Evolutionary conservation across 2,797 vertebrate genomes (phyloP).

Genomic region (Sciurus vulgaris): DNA sequence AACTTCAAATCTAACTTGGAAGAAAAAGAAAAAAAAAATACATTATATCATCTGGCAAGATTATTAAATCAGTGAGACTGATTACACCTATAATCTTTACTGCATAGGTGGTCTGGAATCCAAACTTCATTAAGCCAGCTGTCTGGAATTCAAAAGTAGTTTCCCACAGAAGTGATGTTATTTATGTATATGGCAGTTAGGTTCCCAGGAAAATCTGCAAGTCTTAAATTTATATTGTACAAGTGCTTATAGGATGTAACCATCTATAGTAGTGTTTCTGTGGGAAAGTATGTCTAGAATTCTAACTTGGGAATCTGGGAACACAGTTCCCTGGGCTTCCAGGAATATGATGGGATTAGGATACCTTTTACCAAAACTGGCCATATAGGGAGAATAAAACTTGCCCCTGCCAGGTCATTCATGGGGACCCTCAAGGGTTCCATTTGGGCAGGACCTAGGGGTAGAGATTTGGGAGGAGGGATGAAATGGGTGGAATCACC

Average conservation of each 20-base stretch:
- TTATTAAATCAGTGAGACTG: slow-evolving; percentile 41
- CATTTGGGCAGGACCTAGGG: not conserved
- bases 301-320: slow-evolving; percentile 40
- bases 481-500: not conserved
- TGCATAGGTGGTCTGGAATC: slow-evolving; percentile 53
- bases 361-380: slow-evolving; percentile 22
- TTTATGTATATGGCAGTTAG: not conserved
- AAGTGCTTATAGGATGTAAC: slow-evolving; percentile 52
- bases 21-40: not conserved
- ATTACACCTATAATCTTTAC: slow-evolving; percentile 11
- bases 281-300: slow-evolving; percentile 70
- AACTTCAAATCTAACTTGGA: not conserved
- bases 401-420: not conserved
- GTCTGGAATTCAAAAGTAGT: slow-evolving; percentile 61
- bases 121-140: slow-evolving; percentile 55
- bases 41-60: slow-evolving; percentile 10
- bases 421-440: not conserved
- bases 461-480: not conserved
- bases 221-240: slow-evolving; percentile 19
- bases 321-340: not conserved
- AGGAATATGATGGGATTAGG: slow-evolving; percentile 13
- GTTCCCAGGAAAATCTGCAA: slow-evolving; percentile 46
- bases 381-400: not conserved
- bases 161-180: slow-evolving; percentile 52
- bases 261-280: slow-evolving; percentile 38